Conservation (phyloP, 2,797 vertebrate species). For the Scomberomorus guttatus region DNA sequence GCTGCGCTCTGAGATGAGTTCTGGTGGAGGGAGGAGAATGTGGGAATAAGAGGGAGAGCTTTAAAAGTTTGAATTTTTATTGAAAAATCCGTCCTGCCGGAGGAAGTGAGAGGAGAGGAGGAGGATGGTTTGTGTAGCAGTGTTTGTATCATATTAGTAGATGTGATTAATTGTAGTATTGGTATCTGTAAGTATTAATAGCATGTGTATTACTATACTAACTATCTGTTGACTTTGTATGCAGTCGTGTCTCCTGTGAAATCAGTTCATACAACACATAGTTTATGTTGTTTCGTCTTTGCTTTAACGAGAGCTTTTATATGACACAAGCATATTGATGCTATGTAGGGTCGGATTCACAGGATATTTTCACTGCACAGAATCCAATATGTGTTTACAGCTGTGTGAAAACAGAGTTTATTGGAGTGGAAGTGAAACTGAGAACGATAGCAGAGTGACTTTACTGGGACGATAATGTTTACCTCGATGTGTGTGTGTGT, state of each 20-base stretch:
- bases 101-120: neutral
- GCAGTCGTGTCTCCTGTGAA: too few relatives aligned
- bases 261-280: too few relatives aligned
- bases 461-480: constrained; percentile 40
- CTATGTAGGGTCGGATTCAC: neutral
- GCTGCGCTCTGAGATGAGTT: constrained; percentile 50
- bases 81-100: constrained; percentile 29
- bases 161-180: neutral
- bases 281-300: too few relatives aligned
- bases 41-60: constrained; percentile 39
- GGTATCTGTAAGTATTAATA: too few relatives aligned
- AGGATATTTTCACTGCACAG: neutral
- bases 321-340: neutral
- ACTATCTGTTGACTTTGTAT: too few relatives aligned
- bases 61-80: constrained; percentile 56
- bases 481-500: neutral
- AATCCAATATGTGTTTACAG: neutral
- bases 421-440: constrained; percentile 33
- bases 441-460: constrained; percentile 29
- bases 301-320: neutral
- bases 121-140: neutral
- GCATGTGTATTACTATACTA: too few relatives aligned
- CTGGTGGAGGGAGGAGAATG: constrained; percentile 53
- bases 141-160: neutral
- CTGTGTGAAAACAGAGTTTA: constrained; percentile 17